Evolutionary conservation across 1,140 invertebrate species (phyloP), one percentile per base, ranked within the genome.

Genomic region (Eciton burchellii): DNA sequence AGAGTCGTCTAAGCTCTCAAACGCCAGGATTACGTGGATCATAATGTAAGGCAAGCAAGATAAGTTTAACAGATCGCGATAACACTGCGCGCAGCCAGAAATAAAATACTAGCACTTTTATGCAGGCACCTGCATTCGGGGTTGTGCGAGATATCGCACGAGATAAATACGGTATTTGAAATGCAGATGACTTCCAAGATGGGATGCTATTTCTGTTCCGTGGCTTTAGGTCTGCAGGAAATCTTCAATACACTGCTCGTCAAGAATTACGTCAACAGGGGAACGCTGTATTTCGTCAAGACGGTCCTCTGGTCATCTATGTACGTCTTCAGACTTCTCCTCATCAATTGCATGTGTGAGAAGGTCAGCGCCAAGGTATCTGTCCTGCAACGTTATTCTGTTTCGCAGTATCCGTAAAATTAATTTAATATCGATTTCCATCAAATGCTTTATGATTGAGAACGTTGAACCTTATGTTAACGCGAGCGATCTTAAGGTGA

Each of bases 341-440:
- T 74, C 1, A 19, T 74, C 43, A 74, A 60, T 45, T 57, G n/a
- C 2, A 29, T 49, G 9, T 74, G 14, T n/a, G 56, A 29, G 16
- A 59, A 14, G 29, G 41, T 74, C 14, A 45, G 52, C 19, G 8
- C 2, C 9, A 59, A 73, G 71, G 71, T 73, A 60, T 45, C 9
- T 26, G 26, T 26, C 16, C 0, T 59, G 14, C 19, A n/a, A 19
- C 16, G 43, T 24, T 14, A 24, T 47, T 59, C 2, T 35, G 6
- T 35, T 35, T 35, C 35, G 35, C 35, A 35, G 6, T 6, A 35
- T 35, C 6, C 6, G 35, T 6, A 35, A 35, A 35, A 35, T 35
- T 35, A 35, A 35, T 35, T 35, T 35, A 35, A 35, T n/a, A n/a
- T n/a, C n/a, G n/a, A n/a, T n/a, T n/a, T n/a, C n/a, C n/a, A n/a